Percentiles rank a stretch among this genome's conserved stretches.
These are phyloP conservation scores for Phorcus lineatus DNA, from an alignment of 2,888 invertebrate species.

Conservation along the genomic window DNA sequence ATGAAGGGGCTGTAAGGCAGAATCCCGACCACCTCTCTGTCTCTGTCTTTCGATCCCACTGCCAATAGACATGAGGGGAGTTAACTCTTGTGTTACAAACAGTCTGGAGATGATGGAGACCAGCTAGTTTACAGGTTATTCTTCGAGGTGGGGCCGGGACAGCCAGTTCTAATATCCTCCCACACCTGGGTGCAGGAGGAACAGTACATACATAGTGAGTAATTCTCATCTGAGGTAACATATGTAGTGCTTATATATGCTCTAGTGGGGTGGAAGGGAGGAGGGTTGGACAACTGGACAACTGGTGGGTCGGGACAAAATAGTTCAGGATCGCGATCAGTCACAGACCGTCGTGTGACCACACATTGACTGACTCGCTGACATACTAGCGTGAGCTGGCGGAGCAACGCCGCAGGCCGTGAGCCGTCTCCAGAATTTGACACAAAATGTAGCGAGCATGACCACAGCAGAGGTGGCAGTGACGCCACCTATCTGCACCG, in stretches of 20 bases:
- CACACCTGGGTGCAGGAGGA: no score
- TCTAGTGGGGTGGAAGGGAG: background rate
- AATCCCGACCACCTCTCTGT: no score
- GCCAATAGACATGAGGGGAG: no score
- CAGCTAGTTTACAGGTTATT: no score
- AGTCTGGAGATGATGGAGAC: no score
- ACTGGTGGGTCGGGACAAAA: constrained; percentile 8
- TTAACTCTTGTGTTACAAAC: no score
- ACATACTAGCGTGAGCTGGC: background rate
- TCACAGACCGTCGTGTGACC: background rate
- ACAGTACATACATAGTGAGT: background rate
- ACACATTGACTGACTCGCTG: background rate
- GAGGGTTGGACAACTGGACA: constrained; percentile 6
- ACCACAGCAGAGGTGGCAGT: background rate
- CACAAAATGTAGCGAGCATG: background rate
- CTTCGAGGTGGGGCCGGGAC: no score
- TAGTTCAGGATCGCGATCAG: background rate
- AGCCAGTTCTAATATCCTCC: no score
- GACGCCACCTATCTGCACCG: background rate
- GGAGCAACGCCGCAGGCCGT: background rate
- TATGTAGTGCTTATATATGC: constrained; percentile 17
- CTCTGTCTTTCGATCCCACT: no score
- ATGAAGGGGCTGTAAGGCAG: no score
- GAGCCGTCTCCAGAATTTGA: constrained; percentile 7
- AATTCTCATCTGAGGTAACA: constrained; percentile 14